Percentiles rank a stretch among this genome's conserved stretches.
These are phyloP conservation scores for Anorthoa munda DNA, from an alignment of 2,888 invertebrate species.

Conservation along the genomic window DNA sequence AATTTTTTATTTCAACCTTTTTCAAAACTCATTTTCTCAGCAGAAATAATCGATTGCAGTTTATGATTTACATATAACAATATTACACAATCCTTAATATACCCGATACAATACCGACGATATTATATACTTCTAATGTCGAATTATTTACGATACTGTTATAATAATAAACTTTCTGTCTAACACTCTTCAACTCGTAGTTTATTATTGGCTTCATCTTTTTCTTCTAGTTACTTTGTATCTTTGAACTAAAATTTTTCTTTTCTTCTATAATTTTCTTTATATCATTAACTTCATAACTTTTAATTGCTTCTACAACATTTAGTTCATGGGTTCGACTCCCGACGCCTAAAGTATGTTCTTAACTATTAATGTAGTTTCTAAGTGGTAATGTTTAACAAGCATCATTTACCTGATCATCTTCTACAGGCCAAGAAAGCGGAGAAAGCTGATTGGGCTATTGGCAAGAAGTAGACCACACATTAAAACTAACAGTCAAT, in stretches of 20 bases:
- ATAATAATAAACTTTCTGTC: slow-evolving; percentile 22
- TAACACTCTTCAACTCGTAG: slow-evolving; percentile 31
- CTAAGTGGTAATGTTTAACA: slow-evolving; percentile 40
- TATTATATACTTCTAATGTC: not conserved
- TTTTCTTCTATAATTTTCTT: slow-evolving; percentile 26
- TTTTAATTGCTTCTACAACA: slow-evolving; percentile 32
- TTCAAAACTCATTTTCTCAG: not conserved
- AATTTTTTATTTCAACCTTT: not conserved
- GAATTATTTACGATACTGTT: slow-evolving; percentile 14
- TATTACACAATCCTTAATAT: slow-evolving; percentile 42
- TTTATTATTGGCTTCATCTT: slow-evolving; percentile 37
- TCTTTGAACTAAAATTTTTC: slow-evolving; percentile 39
- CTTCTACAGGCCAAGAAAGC: slow-evolving; percentile 94
- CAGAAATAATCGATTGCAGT: not conserved
- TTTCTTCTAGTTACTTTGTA: slow-evolving; percentile 34
- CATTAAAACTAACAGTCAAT: slow-evolving; percentile 66
- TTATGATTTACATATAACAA: slow-evolving; percentile 23
- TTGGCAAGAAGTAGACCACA: slow-evolving; percentile 91
- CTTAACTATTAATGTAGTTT: slow-evolving; percentile 22
- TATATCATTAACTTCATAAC: slow-evolving; percentile 28
- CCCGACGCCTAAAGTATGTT: slow-evolving; percentile 26
- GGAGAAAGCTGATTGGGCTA: slow-evolving; percentile 94
- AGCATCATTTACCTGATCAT: slow-evolving; percentile 75
- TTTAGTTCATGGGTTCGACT: slow-evolving; percentile 52
- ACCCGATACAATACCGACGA: slow-evolving; percentile 37